These are phyloP conservation scores for Hydrolagus affinis DNA, from an alignment of 2,113 vertebrate genomes.

Conservation along the genomic window DNA sequence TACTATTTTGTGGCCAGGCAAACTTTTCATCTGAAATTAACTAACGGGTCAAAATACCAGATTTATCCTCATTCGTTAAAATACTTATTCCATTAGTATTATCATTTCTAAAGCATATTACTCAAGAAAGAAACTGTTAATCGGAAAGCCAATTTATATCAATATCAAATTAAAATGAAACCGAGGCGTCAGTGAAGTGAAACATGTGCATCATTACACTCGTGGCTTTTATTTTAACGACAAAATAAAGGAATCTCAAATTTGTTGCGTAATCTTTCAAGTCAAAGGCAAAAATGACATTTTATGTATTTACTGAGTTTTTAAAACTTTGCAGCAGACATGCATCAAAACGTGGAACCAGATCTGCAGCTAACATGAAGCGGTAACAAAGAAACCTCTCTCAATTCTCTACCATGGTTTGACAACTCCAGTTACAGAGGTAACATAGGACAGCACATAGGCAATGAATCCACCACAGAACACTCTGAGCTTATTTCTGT, in stretches of 20 bases:
- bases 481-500: neutral
- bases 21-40: neutral
- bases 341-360: neutral
- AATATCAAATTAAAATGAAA: neutral
- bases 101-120: neutral
- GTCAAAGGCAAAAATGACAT: neutral
- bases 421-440: neutral
- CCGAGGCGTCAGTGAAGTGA: neutral
- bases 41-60: neutral
- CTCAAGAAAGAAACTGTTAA: neutral
- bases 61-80: neutral
- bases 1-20: neutral
- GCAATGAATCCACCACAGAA: neutral
- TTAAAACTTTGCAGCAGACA: conserved; percentile 5
- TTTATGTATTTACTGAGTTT: neutral
- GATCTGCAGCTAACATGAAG: neutral
- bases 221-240: neutral
- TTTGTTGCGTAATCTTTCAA: neutral
- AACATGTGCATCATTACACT: neutral
- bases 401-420: neutral
- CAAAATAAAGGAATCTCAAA: neutral
- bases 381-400: neutral
- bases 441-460: neutral
- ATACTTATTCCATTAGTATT: neutral
- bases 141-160: neutral